Conservation (phyloP, 1,140 invertebrate species). For the Oedothorax gibbosus region DNA sequence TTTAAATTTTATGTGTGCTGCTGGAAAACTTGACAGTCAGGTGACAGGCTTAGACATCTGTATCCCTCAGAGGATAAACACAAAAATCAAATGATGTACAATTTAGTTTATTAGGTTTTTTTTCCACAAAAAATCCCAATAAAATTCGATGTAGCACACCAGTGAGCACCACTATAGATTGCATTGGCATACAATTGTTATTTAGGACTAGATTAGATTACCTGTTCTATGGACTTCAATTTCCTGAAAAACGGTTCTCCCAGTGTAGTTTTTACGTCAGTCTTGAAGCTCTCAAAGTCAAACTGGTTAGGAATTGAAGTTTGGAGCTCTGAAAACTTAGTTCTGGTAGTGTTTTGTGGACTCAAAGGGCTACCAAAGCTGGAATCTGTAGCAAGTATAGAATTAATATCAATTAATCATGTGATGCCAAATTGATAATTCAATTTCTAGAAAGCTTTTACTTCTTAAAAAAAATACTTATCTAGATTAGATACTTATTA, state of each 20-base stretch:
- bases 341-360: not conserved
- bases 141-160: too few relatives aligned
- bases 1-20: too few relatives aligned
- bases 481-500: too few relatives aligned
- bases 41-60: too few relatives aligned
- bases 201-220: not conserved
- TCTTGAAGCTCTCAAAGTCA: conserved; percentile 55
- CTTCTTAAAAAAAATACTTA: too few relatives aligned
- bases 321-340: conserved; percentile 1
- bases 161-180: too few relatives aligned
- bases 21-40: too few relatives aligned
- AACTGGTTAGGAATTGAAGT: conserved; percentile 21
- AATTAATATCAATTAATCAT: not conserved
- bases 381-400: conserved; percentile 7
- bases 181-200: not conserved
- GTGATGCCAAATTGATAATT: not conserved
- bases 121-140: too few relatives aligned
- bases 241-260: conserved; percentile 53
- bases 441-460: too few relatives aligned
- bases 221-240: conserved; percentile 49
- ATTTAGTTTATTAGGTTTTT: too few relatives aligned
- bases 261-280: conserved; percentile 44
- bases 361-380: not conserved
- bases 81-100: too few relatives aligned
- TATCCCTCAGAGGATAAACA: too few relatives aligned